Conservation (phyloP, 2,888 invertebrate species). For the Catocala sponsa region DNA sequence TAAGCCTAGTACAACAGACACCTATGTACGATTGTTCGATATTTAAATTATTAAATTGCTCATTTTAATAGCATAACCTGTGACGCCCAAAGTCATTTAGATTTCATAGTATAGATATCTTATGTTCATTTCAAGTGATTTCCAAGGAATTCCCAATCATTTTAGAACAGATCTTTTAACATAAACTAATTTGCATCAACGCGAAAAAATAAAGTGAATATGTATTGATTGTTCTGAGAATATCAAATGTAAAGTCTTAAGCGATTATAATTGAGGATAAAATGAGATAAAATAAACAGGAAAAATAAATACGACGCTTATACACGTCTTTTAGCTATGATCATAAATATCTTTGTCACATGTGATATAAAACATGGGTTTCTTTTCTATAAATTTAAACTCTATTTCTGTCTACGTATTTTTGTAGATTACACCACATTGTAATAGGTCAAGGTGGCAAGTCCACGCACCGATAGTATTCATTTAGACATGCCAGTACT, state of each 20-base stretch:
- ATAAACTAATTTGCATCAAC: background rate
- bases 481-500: background rate
- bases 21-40: conserved; percentile 24
- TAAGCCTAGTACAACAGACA: conserved; percentile 41
- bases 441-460: conserved; percentile 16
- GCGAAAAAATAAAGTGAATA: background rate
- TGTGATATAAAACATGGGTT: conserved; percentile 3
- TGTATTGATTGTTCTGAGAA: conserved; percentile 2
- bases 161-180: conserved; percentile 8
- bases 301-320: background rate
- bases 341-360: conserved; percentile 4
- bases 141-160: conserved; percentile 7
- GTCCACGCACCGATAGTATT: background rate
- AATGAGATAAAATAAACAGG: background rate
- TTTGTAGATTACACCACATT: background rate
- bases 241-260: background rate
- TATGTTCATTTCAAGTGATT: conserved; percentile 25
- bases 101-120: conserved; percentile 2
- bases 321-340: conserved; percentile 3
- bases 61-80: conserved; percentile 21
- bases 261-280: background rate
- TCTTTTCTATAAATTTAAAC: conserved; percentile 2
- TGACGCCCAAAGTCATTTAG: conserved; percentile 27
- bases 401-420: conserved; percentile 8
- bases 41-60: conserved; percentile 33